Conservation (phyloP, 92 coral and sea anemone genomes). For the Metridium senile region DNA sequence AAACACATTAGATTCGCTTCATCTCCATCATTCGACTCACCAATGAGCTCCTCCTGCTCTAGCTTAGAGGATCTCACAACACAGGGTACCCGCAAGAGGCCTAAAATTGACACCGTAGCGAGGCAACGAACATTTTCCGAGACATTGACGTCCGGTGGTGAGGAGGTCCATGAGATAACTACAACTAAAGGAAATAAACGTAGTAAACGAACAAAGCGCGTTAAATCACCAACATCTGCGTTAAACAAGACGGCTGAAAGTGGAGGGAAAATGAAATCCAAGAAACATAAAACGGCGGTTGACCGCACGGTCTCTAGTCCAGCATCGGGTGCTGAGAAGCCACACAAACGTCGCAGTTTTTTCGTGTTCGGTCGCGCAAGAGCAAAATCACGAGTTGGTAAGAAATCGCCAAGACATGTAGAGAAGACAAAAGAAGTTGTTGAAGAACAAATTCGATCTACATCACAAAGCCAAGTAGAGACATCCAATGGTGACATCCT, state of each 20-base stretch:
- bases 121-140: constrained; percentile 19
- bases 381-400: constrained; percentile 31
- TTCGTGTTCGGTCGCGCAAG: constrained; percentile 36
- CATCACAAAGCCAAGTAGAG: constrained; percentile 1
- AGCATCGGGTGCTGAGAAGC: constrained; percentile 17
- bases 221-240: constrained; percentile 12
- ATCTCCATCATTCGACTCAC: constrained; percentile 17
- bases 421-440: constrained; percentile 26
- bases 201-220: neutral
- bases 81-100: constrained; percentile 1
- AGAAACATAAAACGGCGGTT: constrained; percentile 10
- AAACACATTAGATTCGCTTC: constrained; percentile 29
- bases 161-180: constrained; percentile 32
- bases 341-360: constrained; percentile 43
- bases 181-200: constrained; percentile 2
- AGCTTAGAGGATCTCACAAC: constrained; percentile 23
- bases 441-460: constrained; percentile 12
- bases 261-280: constrained; percentile 10
- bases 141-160: constrained; percentile 42
- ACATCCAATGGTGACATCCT: constrained; percentile 5
- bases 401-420: constrained; percentile 29
- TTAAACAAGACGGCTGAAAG: neutral
- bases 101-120: constrained; percentile 2
- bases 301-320: constrained; percentile 25
- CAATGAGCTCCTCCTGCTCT: constrained; percentile 20